These are phyloP conservation scores for Crioceris asparagi DNA, from an alignment of 2,888 invertebrate species.

Conservation along the genomic window DNA sequence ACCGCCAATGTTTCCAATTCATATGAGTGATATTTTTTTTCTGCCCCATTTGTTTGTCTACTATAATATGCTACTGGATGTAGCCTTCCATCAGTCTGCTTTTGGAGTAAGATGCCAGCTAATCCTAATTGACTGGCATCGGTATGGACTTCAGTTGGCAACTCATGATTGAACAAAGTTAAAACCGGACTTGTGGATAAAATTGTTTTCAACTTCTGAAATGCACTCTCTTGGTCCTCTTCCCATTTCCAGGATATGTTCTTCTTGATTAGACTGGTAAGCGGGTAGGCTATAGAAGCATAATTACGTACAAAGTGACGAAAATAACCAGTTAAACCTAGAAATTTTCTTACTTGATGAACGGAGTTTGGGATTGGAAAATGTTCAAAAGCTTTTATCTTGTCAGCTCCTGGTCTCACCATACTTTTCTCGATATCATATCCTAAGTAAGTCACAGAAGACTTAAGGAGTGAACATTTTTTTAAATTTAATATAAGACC, in stretches of 20 bases:
- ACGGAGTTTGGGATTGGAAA: conserved; percentile 9
- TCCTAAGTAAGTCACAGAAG: conserved; percentile 11
- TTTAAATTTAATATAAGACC: conserved; percentile 13
- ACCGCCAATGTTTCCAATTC: conserved; percentile 33
- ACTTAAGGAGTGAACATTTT: conserved; percentile 13
- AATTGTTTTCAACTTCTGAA: too few species aligned
- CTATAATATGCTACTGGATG: conserved; percentile 28
- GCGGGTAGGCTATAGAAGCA: conserved; percentile 7
- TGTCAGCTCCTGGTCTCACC: conserved; percentile 7
- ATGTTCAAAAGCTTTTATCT: conserved; percentile 8
- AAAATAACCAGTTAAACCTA: conserved; percentile 11
- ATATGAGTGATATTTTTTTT: conserved; percentile 28
- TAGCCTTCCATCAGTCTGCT: conserved; percentile 13
- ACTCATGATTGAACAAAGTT: conserved; percentile 16
- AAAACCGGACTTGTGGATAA: conserved; percentile 14
- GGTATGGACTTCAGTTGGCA: conserved; percentile 24
- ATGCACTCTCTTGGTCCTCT: conserved; percentile 7
- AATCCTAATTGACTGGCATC: conserved; percentile 23
- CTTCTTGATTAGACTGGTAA: conserved; percentile 16
- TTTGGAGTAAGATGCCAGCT: conserved; percentile 24
- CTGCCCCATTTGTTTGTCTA: conserved; percentile 25
- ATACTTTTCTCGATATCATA: conserved; percentile 7
- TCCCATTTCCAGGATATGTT: conserved; percentile 16
- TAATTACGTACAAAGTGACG: conserved; percentile 10
- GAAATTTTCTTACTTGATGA: conserved; percentile 10